phyloP scores from a whole-genome alignment of 2,888 invertebrate species.

The Ptycholaimellus sp. region DNA sequence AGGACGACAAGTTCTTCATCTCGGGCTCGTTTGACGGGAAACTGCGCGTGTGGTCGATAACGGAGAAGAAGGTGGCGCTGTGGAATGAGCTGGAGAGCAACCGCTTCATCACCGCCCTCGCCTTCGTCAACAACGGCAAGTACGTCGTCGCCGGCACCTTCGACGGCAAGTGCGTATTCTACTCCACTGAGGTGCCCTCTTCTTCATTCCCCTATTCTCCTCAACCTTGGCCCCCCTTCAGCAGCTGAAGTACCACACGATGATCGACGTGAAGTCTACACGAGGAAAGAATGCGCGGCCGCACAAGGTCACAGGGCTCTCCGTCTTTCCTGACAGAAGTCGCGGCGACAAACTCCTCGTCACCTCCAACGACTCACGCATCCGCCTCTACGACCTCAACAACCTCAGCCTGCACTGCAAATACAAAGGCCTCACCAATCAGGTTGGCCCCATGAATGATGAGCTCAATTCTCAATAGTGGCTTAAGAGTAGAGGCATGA shows the following conservation, averaged over 20 bases:
- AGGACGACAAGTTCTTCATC: constrained; percentile 55
- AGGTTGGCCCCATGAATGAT: background rate
- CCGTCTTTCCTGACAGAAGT: too few species aligned
- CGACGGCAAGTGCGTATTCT: constrained; percentile 92
- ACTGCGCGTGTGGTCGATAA: constrained; percentile 93
- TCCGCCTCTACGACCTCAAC: constrained; percentile 73
- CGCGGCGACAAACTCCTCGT: constrained; percentile 31
- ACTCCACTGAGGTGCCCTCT: constrained; percentile 51
- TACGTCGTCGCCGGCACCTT: constrained; percentile 94
- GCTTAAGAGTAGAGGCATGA: constrained; percentile 9
- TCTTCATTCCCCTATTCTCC: constrained; percentile 1
- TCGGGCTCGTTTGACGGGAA: constrained; percentile 94
- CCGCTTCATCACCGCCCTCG: constrained; percentile 23
- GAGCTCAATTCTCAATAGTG: background rate
- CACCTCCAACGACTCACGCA: constrained; percentile 88
- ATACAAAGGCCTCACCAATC: constrained; percentile 52
- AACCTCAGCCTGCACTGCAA: constrained; percentile 83
- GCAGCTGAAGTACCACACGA: constrained; percentile 89
- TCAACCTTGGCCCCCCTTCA: constrained; percentile 15
- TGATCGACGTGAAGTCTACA: constrained; percentile 73
- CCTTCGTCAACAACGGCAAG: constrained; percentile 48
- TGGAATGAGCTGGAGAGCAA: constrained; percentile 86
- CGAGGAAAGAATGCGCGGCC: constrained; percentile 84
- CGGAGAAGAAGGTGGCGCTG: constrained; percentile 88
- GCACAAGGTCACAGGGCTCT: constrained; percentile 83